Evolutionary conservation across 2,113 vertebrate species (phyloP), one percentile per base, ranked within the genome.

Genomic region (Peucedramus taeniatus): DNA sequence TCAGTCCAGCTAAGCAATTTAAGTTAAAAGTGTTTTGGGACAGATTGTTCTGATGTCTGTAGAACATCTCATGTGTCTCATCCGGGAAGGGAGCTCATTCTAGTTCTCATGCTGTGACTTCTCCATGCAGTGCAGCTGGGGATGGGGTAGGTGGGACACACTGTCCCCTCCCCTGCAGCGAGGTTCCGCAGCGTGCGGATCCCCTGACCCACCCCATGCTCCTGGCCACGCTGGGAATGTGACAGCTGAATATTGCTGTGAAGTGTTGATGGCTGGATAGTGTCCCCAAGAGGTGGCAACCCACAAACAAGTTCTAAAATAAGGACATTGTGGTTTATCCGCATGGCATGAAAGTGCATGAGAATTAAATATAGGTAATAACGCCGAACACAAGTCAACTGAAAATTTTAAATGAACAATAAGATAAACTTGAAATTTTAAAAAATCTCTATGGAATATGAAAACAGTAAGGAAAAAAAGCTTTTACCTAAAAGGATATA

Each of bases 161-260:
- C 14, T 31, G 21, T 65, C 27, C 47, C 57, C 75, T 51, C 21
- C 21, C 9, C 21, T 21, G 40, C 57, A 50, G 20, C 0, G 1
- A 47, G 39, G 13, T 11, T 30, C 18, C 1, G 0, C 11, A 15
- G 16, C 0, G 0, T 0, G 1, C 19, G 47, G 37, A 20, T 33
- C 47, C 74, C 31, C 70, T 78, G 15, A 21, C n/a, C 0, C 1
- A 26, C 8, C 21, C 15, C 20, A 2, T 0, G 8, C 57, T 47
- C 15, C 71, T 57, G 51, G 16, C 10, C 47, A 33, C 37, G 37
- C 57, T 89, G 86, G 61, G 83, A 40, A 60, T 7, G 13, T 15
- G 50, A 14, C 39, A 26, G 23, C 30, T 75, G 47, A 31, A 15
- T 42, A 39, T 16, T 63, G 39, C 44, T 49, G 59, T 19, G 39